These are phyloP conservation scores for Drosophila silvestris DNA, from an alignment of 2,888 invertebrate genomes.

Conservation along the genomic window DNA sequence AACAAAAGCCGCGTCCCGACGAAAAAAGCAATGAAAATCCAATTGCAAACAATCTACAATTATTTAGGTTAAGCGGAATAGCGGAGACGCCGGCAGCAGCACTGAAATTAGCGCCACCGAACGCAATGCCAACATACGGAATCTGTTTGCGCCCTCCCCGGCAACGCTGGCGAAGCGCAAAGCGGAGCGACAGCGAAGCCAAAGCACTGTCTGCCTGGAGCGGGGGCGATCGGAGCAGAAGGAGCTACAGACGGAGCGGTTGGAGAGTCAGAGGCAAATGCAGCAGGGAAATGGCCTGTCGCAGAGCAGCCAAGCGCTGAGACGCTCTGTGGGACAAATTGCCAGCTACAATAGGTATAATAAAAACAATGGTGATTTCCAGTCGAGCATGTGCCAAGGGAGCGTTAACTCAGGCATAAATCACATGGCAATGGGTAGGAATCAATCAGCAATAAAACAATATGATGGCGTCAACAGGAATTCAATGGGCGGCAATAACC, in stretches of 20 bases:
- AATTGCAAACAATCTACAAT: conserved; percentile 65
- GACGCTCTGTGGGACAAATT: conserved; percentile 73
- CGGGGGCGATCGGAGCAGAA: conserved; percentile 37
- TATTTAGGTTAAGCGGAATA: conserved; percentile 78
- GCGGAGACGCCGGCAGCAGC: conserved; percentile 40
- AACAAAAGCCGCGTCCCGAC: conserved; percentile 44
- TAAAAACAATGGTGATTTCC: conserved; percentile 48
- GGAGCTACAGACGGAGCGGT: conserved; percentile 2
- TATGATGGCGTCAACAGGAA: conserved; percentile 52
- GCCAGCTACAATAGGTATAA: conserved; percentile 51
- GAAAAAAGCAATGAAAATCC: conserved; percentile 45
- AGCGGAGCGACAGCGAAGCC: conserved; percentile 66
- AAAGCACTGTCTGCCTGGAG: conserved; percentile 70
- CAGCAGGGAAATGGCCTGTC: conserved; percentile 18
- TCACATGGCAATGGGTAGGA: conserved; percentile 72
- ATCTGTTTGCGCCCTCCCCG: conserved; percentile 75
- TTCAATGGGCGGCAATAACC: conserved; percentile 46
- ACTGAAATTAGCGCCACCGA: conserved; percentile 65
- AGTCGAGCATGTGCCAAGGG: conserved; percentile 22
- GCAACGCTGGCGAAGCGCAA: conserved; percentile 57
- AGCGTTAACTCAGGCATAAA: conserved; percentile 60
- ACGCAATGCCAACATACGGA: conserved; percentile 82
- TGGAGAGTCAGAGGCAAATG: conserved; percentile 4
- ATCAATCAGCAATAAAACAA: conserved; percentile 79
- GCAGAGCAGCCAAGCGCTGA: conserved; percentile 42